phyloP scores from a whole-genome alignment of 2,888 invertebrate genomes.

The Melikaiella ostensackeni region DNA sequence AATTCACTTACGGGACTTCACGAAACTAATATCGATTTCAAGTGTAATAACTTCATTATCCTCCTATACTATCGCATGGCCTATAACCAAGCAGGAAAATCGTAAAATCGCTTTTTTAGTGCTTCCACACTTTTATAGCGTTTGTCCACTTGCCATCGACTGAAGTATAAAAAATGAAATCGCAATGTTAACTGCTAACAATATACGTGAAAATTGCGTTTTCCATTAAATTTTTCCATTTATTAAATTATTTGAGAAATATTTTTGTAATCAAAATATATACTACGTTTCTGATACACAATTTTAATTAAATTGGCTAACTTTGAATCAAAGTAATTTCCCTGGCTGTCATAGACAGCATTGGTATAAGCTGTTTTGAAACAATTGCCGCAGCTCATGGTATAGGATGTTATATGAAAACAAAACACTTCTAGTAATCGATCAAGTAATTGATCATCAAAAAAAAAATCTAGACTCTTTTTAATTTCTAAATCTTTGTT shows the following conservation, averaged over 20 bases:
- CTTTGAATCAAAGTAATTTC: neutral
- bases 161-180: slow-evolving; percentile 18
- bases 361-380: neutral
- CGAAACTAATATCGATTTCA: slow-evolving; percentile 29
- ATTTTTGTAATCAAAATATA: neutral
- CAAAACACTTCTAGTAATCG: neutral
- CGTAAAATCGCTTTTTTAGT: slow-evolving; percentile 25
- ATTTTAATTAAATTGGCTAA: neutral
- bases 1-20: slow-evolving; percentile 32
- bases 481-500: too few species aligned
- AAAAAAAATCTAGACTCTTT: too few species aligned
- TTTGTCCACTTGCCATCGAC: neutral
- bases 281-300: neutral
- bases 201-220: neutral
- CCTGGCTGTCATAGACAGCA: neutral
- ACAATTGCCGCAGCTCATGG: neutral
- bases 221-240: neutral
- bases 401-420: neutral
- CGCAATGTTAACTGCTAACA: slow-evolving; percentile 3
- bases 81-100: slow-evolving; percentile 34
- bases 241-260: neutral
- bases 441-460: too few species aligned
- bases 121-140: slow-evolving; percentile 17
- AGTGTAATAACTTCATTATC: slow-evolving; percentile 37
- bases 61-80: slow-evolving; percentile 15